phyloP scores from a whole-genome alignment of 2,797 vertebrate genomes.

The Distichodus sexfasciatus region DNA sequence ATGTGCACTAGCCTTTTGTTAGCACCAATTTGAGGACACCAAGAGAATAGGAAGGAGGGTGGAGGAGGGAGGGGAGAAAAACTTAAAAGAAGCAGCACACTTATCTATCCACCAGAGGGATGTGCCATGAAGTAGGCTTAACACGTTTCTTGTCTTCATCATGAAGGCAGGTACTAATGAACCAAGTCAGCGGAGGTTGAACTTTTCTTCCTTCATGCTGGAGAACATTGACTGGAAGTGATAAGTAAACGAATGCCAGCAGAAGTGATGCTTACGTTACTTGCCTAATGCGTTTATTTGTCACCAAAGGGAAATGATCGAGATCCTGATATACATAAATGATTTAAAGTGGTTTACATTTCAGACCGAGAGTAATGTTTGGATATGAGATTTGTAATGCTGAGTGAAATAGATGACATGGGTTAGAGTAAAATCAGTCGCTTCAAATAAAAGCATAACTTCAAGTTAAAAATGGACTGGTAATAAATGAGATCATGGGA shows the following conservation, averaged over 20 bases:
- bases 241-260: not conserved
- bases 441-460: too few relatives aligned
- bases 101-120: constrained; percentile 10
- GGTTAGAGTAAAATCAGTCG: too few relatives aligned
- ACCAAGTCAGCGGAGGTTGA: not conserved
- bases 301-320: too few relatives aligned
- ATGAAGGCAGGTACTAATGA: constrained; percentile 11
- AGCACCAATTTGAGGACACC: constrained; percentile 67
- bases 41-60: constrained; percentile 40
- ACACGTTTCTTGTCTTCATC: not conserved
- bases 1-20: constrained; percentile 70
- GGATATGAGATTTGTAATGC: too few relatives aligned
- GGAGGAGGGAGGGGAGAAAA: not conserved
- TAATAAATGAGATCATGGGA: too few relatives aligned
- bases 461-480: too few relatives aligned
- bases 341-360: too few relatives aligned
- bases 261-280: not conserved
- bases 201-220: not conserved
- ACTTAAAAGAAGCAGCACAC: constrained; percentile 25
- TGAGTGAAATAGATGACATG: too few relatives aligned
- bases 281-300: too few relatives aligned
- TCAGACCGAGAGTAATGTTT: too few relatives aligned
- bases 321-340: too few relatives aligned
- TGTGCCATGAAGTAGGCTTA: not conserved
- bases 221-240: constrained; percentile 4